phyloP scores from a whole-genome alignment of 2,113 vertebrate species.

The Actenoides lindsayi region DNA sequence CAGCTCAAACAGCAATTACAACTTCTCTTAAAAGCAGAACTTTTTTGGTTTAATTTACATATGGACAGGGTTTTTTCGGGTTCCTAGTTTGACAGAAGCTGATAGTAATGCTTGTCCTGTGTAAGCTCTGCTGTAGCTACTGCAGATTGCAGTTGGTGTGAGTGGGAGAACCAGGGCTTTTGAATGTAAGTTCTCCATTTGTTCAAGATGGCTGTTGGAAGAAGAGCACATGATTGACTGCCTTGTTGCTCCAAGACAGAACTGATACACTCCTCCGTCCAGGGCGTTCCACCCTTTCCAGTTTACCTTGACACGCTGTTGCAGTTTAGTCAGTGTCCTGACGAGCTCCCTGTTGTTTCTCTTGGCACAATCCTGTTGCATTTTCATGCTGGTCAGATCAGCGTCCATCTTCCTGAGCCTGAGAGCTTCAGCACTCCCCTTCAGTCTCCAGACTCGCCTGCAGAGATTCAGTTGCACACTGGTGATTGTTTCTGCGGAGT shows the following conservation, averaged over 20 bases:
- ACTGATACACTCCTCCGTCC: not conserved
- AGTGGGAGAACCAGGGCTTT: slow-evolving; percentile 8
- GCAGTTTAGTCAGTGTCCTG: slow-evolving; percentile 75
- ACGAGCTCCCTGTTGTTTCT: slow-evolving; percentile 75
- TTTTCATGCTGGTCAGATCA: slow-evolving; percentile 80
- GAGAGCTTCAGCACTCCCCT: slow-evolving; percentile 74
- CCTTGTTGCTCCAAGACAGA: not conserved
- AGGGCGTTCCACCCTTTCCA: not conserved
- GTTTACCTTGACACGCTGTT: slow-evolving; percentile 75
- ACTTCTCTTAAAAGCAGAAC: not conserved
- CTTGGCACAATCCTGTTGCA: slow-evolving; percentile 75
- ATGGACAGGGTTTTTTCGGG: not conserved
- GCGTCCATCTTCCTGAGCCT: slow-evolving; percentile 77
- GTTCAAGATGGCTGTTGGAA: not conserved
- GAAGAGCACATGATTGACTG: not conserved
- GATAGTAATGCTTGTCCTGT: not conserved
- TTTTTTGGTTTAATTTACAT: not conserved
- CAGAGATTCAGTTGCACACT: slow-evolving; percentile 74
- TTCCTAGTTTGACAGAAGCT: not conserved
- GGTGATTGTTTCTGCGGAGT: slow-evolving; percentile 77
- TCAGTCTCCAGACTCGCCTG: slow-evolving; percentile 80
- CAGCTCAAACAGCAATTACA: not conserved
- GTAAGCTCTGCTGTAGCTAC: not conserved
- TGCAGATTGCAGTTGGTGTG: not conserved
- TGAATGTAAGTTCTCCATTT: not conserved